Evolutionary conservation across 2,888 invertebrate species (phyloP), one percentile per base, ranked within the genome.

Genomic region (Bimastos eiseni): DNA sequence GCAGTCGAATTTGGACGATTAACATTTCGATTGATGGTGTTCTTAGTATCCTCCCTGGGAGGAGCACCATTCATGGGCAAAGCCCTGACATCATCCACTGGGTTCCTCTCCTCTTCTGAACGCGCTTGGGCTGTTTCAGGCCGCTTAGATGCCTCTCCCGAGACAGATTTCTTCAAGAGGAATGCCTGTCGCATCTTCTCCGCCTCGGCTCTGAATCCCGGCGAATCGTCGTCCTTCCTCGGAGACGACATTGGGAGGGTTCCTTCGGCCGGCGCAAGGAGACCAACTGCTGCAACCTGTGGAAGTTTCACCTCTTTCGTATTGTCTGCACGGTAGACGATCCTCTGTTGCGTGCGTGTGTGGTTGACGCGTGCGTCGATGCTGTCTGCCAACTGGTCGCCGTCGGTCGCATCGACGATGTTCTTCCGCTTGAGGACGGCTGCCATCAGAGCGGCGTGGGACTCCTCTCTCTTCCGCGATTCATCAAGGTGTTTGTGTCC

Each of bases 391-490:
- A 86, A 36, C 36, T 36, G 21, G 36, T 86, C 37, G 24, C 36
- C 34, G n/a, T 86, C 86, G 11, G 86, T 86, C 8, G 86, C 34
- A 19, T 86, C 86, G 36, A 86, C 36, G 30, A 86, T 19, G n/a
- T 86, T 86, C 86, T 92, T 92, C 88, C 94, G 93, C 91, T 93
- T 93, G n/a, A 94, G 94, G 13, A 95, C 94, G 11, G 95, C 95
- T 24, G 93, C 94, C 90, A 94, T 92, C 83, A 95, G 93, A 19
- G 94, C 95, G 86, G 93, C 93, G 89, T 94, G 94, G 83, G 91
- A 88, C 13, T 92, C 92, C 33, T 92, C 91, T 36, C 89, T 83
- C 84, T 88, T 88, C 37, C 91, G 86, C 33, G 90, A 84, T 38
- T 90, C 92, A 30, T 91, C 91, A 49, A 92, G 86, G 36, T 91